phyloP scores from a whole-genome alignment of 2,888 invertebrate genomes.

The Microdon myrmicae region DNA sequence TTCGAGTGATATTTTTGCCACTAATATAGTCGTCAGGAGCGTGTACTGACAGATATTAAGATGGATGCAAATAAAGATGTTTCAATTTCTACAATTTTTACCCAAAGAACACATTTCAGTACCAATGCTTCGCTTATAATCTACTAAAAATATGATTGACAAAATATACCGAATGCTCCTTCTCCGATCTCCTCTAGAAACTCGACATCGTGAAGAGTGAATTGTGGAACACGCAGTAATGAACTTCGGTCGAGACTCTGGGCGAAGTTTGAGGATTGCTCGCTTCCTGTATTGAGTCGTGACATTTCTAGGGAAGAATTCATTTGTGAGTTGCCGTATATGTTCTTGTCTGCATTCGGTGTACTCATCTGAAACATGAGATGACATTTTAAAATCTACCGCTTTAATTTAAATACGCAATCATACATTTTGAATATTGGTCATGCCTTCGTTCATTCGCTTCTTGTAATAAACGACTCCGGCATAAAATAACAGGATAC shows the following conservation, averaged over 20 bases:
- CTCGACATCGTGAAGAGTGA: slow-evolving; percentile 83
- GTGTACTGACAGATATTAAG: too few species aligned
- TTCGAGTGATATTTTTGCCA: too few species aligned
- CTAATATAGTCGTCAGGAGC: too few species aligned
- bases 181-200: slow-evolving; percentile 93
- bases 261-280: slow-evolving; percentile 62
- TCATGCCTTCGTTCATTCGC: slow-evolving; percentile 70
- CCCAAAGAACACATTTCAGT: too few species aligned
- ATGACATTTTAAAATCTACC: not conserved
- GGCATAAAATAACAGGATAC: slow-evolving; percentile 70
- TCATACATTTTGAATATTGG: slow-evolving; percentile 74
- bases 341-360: slow-evolving; percentile 81
- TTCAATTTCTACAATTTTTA: too few species aligned
- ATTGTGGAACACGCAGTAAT: slow-evolving; percentile 79
- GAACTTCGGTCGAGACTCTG: slow-evolving; percentile 66
- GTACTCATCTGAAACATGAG: slow-evolving; percentile 70
- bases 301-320: slow-evolving; percentile 87
- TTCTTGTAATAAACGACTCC: slow-evolving; percentile 75
- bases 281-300: slow-evolving; percentile 73
- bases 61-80: too few species aligned
- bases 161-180: slow-evolving; percentile 85
- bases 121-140: too few species aligned
- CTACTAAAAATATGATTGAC: not conserved
- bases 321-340: slow-evolving; percentile 81
- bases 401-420: not conserved